Base-by-base conservation (phyloP, 2,888 invertebrate species). In the Ashinkailepas kermadecensis region DNA sequence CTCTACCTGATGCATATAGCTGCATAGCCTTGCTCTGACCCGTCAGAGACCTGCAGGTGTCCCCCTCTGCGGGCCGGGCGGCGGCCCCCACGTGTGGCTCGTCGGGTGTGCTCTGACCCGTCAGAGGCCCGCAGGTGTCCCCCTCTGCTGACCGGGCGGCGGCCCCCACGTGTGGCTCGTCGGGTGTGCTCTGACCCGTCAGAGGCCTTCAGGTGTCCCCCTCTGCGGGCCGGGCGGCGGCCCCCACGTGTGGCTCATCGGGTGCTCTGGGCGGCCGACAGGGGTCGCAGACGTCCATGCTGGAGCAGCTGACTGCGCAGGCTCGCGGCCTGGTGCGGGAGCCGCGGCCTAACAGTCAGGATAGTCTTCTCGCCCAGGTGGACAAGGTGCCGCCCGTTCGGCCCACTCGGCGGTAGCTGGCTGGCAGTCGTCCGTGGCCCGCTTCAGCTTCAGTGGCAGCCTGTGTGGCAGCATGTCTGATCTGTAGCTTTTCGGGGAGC, bases 341-440 rank as follows among this genome's bases (percentile, higher is more conserved):
- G 87, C 95, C 95, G 3, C 95, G 95, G 87, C 93, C 94, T 87
- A 95, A 95, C 86, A 95, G 95, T 87, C 95, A 96, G 87, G 95
- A 95, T 3, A 83, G 83, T 54, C 83, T 84, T 59, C 82, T 84
- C 13, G 81, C 83, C 1, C 84, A 84, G 65, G 84, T 84, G 23
- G 84, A 84, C 80, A 84, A 84, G 83, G 84, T 84, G 74, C 74
- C 54, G 12, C 62, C n/a, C 57, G n/a, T 59, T 54, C 65, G 56
- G 54, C 21, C 58, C 9, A 11, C 4, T 3, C 25, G 21, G 57
- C 23, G 58, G 25, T 10, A 12, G 56, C 56, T 39, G 54, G 25
- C 18, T 10, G 78, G 78, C 54, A 39, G 58, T 58, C 25, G 78
- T 54, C 21, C 21, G 10, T 13, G 1, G 56, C 21, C 78, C 54